Evolutionary conservation across 2,797 vertebrate species (phyloP), one percentile per base, ranked within the genome.

Genomic region (Phrynocephalus vlangalii): DNA sequence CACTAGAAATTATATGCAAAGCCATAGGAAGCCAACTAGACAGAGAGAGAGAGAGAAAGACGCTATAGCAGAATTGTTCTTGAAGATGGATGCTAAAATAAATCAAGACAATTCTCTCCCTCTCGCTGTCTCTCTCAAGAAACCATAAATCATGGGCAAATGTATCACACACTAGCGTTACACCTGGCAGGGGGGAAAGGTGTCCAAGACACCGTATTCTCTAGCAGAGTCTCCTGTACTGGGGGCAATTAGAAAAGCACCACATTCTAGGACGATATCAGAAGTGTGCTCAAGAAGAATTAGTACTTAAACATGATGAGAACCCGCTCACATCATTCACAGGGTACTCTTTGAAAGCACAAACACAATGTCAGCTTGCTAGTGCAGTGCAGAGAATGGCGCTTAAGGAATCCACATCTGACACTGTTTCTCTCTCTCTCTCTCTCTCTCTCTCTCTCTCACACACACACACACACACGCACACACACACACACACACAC

Each of bases 371-470:
- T 28, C n/a, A n/a, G 79, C 73, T 26, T 60, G 70, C 28, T n/a
- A 60, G 33, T 48, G 44, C 13, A 33, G 38, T 66, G 56, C 86
- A 75, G 79, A 82, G 79, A 82, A 67, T 82, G 85, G 85, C 22
- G 85, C 26, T 73, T 16, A 73, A 81, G 11, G 70, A 15, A 75
- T 48, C 66, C 20, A 73, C 86, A 87, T n/a, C 10, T 6, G 30
- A 28, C 22, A 70, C 20, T 11, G 6, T 33, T 7, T n/a, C 48
- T 44, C 38, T 26, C 10, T 28, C 20, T 33, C 30, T 11, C 38
- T 44, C 38, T 44, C 38, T 44, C 38, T 44, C 38, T 33, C 33
- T 33, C 33, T 33, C 33, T 8, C 56, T 8, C 13, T 8, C 13
- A 16, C 60, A 63, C 18, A 20, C 60, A 63, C 60, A 20, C 60